Percentiles rank a stretch among this genome's conserved stretches.
phyloP scores from a whole-genome alignment of 2,797 vertebrate genomes.

The Sardinella longiceps region DNA sequence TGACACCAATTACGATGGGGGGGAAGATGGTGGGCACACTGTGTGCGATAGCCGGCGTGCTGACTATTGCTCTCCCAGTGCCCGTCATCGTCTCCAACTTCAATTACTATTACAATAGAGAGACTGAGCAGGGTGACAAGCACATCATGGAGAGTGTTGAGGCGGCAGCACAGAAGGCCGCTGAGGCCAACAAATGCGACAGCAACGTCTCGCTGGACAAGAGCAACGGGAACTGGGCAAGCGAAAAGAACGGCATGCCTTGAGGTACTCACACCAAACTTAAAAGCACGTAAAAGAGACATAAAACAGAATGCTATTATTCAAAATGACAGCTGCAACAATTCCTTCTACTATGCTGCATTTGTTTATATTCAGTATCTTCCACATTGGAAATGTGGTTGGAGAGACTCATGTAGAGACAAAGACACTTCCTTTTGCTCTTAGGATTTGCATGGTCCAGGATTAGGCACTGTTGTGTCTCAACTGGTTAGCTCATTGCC shows the following conservation, averaged over 20 bases:
- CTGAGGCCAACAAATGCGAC: constrained; percentile 74
- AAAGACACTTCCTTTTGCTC: neutral
- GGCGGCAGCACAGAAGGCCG: constrained; percentile 77
- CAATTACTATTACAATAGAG: constrained; percentile 98
- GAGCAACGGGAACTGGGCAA: constrained; percentile 82
- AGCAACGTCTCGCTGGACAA: constrained; percentile 89
- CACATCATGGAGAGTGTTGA: constrained; percentile 80
- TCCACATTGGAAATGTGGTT: constrained; percentile 18
- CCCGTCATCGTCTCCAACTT: constrained; percentile 99
- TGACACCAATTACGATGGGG: constrained; percentile 94
- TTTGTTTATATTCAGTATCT: constrained; percentile 19
- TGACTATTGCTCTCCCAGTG: constrained; percentile 96
- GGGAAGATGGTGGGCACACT: constrained; percentile 97
- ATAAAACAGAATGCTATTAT: neutral
- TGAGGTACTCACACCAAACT: neutral
- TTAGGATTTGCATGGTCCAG: neutral
- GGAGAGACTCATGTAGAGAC: neutral
- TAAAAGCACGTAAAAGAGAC: neutral
- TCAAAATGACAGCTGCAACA: constrained; percentile 7
- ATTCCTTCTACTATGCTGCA: constrained; percentile 38
- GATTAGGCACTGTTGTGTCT: neutral
- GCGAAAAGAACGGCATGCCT: constrained; percentile 79
- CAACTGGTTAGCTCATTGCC: neutral
- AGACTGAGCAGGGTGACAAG: constrained; percentile 92
- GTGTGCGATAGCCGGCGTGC: constrained; percentile 94